Evolutionary conservation across 2,797 vertebrate species (phyloP).

Genomic region (Paedocypris micromegethes): DNA sequence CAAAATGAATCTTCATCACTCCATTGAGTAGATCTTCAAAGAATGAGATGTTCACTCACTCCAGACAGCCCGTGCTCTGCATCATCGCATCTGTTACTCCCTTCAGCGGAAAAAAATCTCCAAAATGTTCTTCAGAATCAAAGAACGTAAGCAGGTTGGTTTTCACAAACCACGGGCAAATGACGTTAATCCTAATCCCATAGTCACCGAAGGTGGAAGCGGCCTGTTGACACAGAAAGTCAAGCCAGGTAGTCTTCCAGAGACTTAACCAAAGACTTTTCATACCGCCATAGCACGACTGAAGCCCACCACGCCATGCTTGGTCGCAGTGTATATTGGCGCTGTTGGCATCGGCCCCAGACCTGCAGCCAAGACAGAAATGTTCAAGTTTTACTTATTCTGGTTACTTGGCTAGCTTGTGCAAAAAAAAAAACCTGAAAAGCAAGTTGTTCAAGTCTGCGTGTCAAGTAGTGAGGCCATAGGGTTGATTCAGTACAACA

Average conservation of each 20-base stretch:
- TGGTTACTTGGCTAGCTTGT: too few relatives aligned
- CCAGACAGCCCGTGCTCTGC: constrained; percentile 3
- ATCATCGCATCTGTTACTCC: accelerated
- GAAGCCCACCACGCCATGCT: constrained; percentile 68
- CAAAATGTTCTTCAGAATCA: constrained; percentile 1
- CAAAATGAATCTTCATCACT: neutral
- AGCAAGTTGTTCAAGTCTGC: too few relatives aligned
- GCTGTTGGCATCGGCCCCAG: constrained; percentile 43
- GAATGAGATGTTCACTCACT: constrained; percentile 20
- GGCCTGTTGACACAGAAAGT: constrained; percentile 45
- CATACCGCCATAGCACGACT: constrained; percentile 66
- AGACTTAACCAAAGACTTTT: neutral
- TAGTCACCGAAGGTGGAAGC: constrained; percentile 49
- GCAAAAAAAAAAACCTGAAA: too few relatives aligned
- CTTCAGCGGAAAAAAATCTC: constrained; percentile 42
- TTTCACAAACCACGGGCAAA: constrained; percentile 63
- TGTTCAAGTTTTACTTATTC: neutral
- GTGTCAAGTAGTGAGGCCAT: too few relatives aligned
- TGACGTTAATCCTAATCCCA: constrained; percentile 60
- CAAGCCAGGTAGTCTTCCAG: neutral
- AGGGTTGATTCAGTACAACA: too few relatives aligned
- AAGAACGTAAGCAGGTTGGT: constrained; percentile 50
- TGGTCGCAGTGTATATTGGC: constrained; percentile 69
- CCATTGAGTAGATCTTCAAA: too few relatives aligned
- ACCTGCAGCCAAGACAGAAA: constrained; percentile 43